Percentiles rank a stretch among this genome's conserved stretches.
Conservation (phyloP, 1,140 invertebrate genomes). For the Rhyacophila brunnea region DNA sequence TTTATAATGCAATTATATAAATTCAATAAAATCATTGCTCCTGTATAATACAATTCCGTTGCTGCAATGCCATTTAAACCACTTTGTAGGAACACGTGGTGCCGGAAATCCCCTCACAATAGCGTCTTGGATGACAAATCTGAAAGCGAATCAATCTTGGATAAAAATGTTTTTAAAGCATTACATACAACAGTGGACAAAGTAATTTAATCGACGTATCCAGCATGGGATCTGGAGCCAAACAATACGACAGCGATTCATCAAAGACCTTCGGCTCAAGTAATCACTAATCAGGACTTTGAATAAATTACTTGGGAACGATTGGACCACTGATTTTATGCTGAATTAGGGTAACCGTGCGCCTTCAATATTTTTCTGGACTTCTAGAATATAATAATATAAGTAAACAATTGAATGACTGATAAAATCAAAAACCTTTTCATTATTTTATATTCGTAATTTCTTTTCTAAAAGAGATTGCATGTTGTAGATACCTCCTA, state of each 20-base stretch:
- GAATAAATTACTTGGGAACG: conserved; percentile 8
- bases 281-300: conserved; percentile 13
- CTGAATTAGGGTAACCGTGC: background rate
- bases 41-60: too few species aligned
- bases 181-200: conserved; percentile 4
- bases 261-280: conserved; percentile 12
- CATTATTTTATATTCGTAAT: too few species aligned
- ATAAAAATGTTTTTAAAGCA: conserved; percentile 4
- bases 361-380: too few species aligned
- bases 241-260: conserved; percentile 27
- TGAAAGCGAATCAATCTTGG: conserved; percentile 27
- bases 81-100: background rate
- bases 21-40: too few species aligned
- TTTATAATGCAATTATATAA: too few species aligned
- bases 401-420: too few species aligned
- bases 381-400: too few species aligned
- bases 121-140: conserved; percentile 23
- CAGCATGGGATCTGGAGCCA: conserved; percentile 10
- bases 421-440: too few species aligned
- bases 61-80: too few species aligned
- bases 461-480: too few species aligned
- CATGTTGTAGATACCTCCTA: too few species aligned
- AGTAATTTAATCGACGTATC: conserved; percentile 22
- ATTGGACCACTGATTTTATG: too few species aligned
- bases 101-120: conserved; percentile 9